Conservation (phyloP, 2,113 vertebrate species). For the Tychaedon coryphoeus region DNA sequence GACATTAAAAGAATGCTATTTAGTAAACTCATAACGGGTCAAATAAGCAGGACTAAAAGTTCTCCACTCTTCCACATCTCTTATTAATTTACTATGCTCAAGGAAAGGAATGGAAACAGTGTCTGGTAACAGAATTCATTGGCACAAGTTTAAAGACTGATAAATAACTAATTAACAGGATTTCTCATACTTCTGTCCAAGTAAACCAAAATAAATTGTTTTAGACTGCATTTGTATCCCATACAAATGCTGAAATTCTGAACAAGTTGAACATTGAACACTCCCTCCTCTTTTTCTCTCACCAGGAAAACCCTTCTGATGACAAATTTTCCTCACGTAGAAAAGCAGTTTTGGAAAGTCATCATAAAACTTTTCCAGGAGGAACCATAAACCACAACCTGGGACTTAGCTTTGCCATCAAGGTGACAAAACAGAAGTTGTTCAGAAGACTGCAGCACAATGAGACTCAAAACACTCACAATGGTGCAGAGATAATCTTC, state of each 20-base stretch:
- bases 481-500: background rate
- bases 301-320: background rate
- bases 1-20: background rate
- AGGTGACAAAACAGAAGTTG: background rate
- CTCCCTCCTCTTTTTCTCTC: background rate
- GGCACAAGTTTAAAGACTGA: conserved; percentile 10
- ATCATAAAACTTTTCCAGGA: background rate
- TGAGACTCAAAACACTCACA: background rate
- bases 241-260: background rate
- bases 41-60: background rate
- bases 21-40: background rate
- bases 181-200: background rate
- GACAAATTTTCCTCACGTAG: background rate
- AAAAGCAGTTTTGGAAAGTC: background rate
- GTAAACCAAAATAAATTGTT: background rate
- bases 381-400: background rate
- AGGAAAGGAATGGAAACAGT: background rate
- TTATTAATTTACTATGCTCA: background rate
- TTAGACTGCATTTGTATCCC: background rate
- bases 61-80: background rate
- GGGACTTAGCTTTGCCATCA: background rate
- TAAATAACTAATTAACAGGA: conserved; percentile 38
- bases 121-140: background rate
- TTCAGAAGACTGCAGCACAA: background rate
- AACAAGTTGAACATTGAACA: conserved; percentile 13